Evolutionary conservation across 2,113 vertebrate species (phyloP).

Genomic region (Lampris incognitus): DNA sequence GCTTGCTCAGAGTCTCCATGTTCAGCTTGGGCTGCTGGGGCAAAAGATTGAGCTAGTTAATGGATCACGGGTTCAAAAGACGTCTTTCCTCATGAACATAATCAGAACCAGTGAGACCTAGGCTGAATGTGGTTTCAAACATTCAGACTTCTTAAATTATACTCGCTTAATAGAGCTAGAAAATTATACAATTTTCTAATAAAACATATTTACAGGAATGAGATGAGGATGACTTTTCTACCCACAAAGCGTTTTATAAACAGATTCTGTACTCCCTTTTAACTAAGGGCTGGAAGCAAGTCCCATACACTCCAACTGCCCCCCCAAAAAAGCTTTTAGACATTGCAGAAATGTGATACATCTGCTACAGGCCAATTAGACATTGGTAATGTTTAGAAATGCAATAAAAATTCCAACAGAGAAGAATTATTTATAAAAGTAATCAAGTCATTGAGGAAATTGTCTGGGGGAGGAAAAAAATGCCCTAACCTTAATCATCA

Average conservation of each 20-base stretch:
- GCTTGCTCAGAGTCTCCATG: constrained; percentile 95
- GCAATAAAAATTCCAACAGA: constrained; percentile 20
- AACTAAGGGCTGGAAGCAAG: constrained; percentile 19
- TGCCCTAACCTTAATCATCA: too few relatives aligned
- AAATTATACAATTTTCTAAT: background rate
- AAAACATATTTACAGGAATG: background rate
- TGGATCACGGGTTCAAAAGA: background rate
- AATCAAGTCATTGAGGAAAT: background rate
- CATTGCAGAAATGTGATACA: constrained; percentile 23
- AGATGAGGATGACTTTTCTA: constrained; percentile 2
- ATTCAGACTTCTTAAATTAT: background rate
- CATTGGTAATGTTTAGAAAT: constrained; percentile 34
- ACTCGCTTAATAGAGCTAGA: background rate
- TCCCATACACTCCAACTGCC: constrained; percentile 8
- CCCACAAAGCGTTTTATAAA: background rate
- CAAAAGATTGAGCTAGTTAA: background rate
- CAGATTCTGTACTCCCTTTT: background rate
- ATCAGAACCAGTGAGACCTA: background rate
- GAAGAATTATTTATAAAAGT: constrained; percentile 8
- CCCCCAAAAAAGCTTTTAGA: constrained; percentile 20
- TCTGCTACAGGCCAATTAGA: constrained; percentile 26
- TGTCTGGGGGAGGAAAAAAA: background rate
- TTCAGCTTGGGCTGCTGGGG: constrained; percentile 90
- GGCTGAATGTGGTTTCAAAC: too few relatives aligned
- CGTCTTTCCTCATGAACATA: background rate